Base-by-base conservation (phyloP, 1,140 invertebrate species). In the Leptinotarsa lineolata region DNA sequence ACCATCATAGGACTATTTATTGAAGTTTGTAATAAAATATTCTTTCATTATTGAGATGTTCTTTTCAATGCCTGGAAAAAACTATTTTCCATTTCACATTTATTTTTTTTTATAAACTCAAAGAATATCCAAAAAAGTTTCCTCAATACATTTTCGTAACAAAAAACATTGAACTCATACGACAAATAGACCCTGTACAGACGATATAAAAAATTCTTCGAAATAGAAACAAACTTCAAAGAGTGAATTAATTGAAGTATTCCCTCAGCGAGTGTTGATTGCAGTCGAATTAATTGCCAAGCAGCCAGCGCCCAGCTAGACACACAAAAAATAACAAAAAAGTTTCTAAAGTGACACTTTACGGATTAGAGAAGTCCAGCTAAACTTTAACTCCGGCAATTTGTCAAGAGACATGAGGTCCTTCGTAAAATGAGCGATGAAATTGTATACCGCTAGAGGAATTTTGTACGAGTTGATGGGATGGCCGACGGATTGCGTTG, bases 281-380 rank as follows among this genome's bases (percentile, higher is more conserved):
- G 24, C 61, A 30, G 61, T 2, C 61, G n/a, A 16, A 21, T n/a
- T 63, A 63, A 63, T 63, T 63, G 61, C 61, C 61, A 63, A 63
- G 61, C 11, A 30, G 61, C 61, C 24, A 63, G 61, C 21, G 61
- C 20, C 13, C 61, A 63, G 30, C 30, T 39, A 39, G 30, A 39
- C 30, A 39, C 30, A 39, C 8, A 39, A 39, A 39, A 30, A 39
- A 39, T 5, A 63, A 18, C 15, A 63, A 30, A 63, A 63, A 63
- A 63, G 4, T 4, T 15, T 63, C 61, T 21, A 5, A 15, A 63
- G 61, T 63, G 61, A 22, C 61, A 63, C 20, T 63, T 63, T 63
- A 63, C 11, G 61, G 61, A 63, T 63, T 63, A 63, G 61, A 63
- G 61, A 63, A 63, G 61, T 63, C 61, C 61, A 3, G 61, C 61